Conservation (phyloP, 2,888 invertebrate genomes). For the Phasia obesa region DNA sequence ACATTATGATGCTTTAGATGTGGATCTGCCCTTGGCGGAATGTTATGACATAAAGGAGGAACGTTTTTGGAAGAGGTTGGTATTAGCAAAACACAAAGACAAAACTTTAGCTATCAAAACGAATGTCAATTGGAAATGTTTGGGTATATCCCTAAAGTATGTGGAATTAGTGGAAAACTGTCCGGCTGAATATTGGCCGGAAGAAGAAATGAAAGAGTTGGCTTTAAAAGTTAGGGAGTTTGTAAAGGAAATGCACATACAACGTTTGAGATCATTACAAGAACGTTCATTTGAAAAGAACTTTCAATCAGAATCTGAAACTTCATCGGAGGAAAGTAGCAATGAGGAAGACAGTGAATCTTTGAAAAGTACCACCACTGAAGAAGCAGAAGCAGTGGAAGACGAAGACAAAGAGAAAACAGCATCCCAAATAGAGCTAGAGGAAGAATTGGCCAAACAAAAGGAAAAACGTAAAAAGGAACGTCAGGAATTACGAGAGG, state of each 20-base stretch:
- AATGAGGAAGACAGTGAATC: slow-evolving; percentile 50
- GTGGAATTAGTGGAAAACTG: slow-evolving; percentile 77
- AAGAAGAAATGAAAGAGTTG: slow-evolving; percentile 74
- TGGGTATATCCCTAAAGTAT: slow-evolving; percentile 76
- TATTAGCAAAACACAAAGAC: slow-evolving; percentile 74
- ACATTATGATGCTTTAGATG: slow-evolving; percentile 75
- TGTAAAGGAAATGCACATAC: slow-evolving; percentile 75
- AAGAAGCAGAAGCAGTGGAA: too few species aligned
- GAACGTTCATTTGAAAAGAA: slow-evolving; percentile 73
- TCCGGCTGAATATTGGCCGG: slow-evolving; percentile 76
- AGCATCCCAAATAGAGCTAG: slow-evolving; percentile 28
- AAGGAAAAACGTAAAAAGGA: slow-evolving; percentile 27
- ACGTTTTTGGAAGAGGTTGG: slow-evolving; percentile 78
- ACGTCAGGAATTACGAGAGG: slow-evolving; percentile 23
- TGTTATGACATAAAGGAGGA: slow-evolving; percentile 76
- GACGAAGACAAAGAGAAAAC: slow-evolving; percentile 24
- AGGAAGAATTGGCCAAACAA: neutral
- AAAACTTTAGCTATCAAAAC: slow-evolving; percentile 72
- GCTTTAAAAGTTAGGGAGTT: slow-evolving; percentile 73
- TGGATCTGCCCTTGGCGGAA: slow-evolving; percentile 75
- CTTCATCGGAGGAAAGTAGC: slow-evolving; percentile 54
- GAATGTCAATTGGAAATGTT: slow-evolving; percentile 75
- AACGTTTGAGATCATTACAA: slow-evolving; percentile 75
- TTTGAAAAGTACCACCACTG: slow-evolving; percentile 9
- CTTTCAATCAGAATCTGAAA: slow-evolving; percentile 52